Percentiles rank a stretch among this genome's conserved stretches.
Conservation (phyloP, 2,888 invertebrate species). For the Eupithecia centaureata region DNA sequence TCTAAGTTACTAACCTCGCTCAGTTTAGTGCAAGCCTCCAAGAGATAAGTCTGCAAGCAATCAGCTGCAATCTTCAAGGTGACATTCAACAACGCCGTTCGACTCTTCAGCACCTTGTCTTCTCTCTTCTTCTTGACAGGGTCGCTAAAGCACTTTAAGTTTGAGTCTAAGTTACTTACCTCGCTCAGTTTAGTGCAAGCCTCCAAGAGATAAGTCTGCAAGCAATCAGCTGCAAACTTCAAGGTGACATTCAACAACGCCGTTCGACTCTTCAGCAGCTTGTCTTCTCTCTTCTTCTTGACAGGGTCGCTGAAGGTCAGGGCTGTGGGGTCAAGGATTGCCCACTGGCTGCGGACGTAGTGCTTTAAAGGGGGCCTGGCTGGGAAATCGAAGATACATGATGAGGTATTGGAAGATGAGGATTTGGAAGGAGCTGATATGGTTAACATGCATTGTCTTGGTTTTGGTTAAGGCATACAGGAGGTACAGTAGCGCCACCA, state of each 20-base stretch:
- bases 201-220: constrained; percentile 79
- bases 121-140: constrained; percentile 38
- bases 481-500: too few species aligned
- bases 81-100: constrained; percentile 64
- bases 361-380: constrained; percentile 64
- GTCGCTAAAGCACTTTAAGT: background rate
- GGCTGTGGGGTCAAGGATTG: constrained; percentile 64
- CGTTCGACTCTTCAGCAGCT: constrained; percentile 62
- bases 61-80: constrained; percentile 77
- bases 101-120: constrained; percentile 59
- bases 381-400: too few species aligned
- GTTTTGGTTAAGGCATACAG: too few species aligned
- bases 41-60: too few species aligned
- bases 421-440: too few species aligned
- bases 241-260: constrained; percentile 66
- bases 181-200: constrained; percentile 82
- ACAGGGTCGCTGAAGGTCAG: constrained; percentile 25
- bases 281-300: constrained; percentile 47
- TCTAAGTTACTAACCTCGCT: too few species aligned
- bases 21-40: too few species aligned
- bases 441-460: background rate
- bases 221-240: constrained; percentile 75
- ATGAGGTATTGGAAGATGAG: too few species aligned
- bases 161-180: constrained; percentile 50
- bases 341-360: constrained; percentile 68